Evolutionary conservation across 2,113 vertebrate species (phyloP), one percentile per base, ranked within the genome.

Genomic region (Protobothrops flavoviridis): DNA sequence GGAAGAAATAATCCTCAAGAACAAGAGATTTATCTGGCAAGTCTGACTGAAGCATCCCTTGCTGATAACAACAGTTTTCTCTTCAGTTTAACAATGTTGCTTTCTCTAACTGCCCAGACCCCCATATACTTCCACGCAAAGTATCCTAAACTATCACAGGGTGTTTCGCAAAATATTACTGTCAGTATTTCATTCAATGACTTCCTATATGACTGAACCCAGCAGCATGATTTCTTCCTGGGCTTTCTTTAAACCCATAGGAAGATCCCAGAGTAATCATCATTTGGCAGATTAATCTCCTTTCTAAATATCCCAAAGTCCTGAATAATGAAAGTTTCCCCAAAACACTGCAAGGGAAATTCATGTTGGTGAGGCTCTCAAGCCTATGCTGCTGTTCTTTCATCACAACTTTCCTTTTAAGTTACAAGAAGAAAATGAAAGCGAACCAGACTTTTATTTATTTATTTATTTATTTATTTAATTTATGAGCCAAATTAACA

Each of bases 1-100:
- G 95, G 92, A 97, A 94, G 21, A 97, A 97, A 94, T 96, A 96
- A 96, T 96, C 96, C 95, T 94, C 88, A 94, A 92, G 89, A 96
- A 94, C 94, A 96, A 94, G 95, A 96, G 96, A 97, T 96, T 97
- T 97, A 96, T 97, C 97, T 96, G 93, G 96, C 95, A 95, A 96
- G 96, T 95, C 94, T 95, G 88, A 0, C 94, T 90, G 86, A 97
- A 97, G 93, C 86, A 90, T 97, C 96, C 94, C 95, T 94, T 0
- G 0, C 94, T 94, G 96, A 97, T 97, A 97, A 97, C 94, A 93
- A 13, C 7, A 11, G 52, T 94, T 74, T 69, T 94, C 95, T 97
- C 94, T 93, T 48, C 3, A 93, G 88, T 95, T 96, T 95, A 95
- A 95, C 93, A 92, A 88, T 93, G 61, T 92, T 91, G 92, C 12